phyloP scores from a whole-genome alignment of 2,888 invertebrate genomes.

The Darwinula stevensoni region DNA sequence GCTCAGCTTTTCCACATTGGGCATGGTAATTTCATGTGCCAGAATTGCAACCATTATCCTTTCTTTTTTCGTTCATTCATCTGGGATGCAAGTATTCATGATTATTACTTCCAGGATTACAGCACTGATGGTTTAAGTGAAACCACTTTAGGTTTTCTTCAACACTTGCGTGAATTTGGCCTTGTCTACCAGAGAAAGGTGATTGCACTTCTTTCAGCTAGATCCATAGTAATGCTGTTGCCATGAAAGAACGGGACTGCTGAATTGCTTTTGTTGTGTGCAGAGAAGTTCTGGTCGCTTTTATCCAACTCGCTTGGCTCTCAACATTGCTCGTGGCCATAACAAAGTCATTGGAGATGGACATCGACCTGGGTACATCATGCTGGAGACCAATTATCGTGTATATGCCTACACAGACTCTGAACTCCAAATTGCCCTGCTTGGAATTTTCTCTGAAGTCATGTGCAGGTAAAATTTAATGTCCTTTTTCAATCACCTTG shows the following conservation, averaged over 20 bases:
- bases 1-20: slow-evolving; percentile 72
- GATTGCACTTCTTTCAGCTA: slow-evolving; percentile 3
- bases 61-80: too few relatives aligned
- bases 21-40: slow-evolving; percentile 28
- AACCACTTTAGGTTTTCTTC: too few relatives aligned
- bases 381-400: slow-evolving; percentile 85
- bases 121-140: slow-evolving; percentile 81
- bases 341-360: slow-evolving; percentile 7
- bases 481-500: slow-evolving; percentile 6
- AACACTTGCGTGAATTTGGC: slow-evolving; percentile 87
- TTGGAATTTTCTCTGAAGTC: slow-evolving; percentile 74
- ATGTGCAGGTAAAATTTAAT: slow-evolving; percentile 59
- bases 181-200: slow-evolving; percentile 87
- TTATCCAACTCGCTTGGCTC: slow-evolving; percentile 73
- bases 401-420: slow-evolving; percentile 89
- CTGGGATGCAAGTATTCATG: too few relatives aligned
- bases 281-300: slow-evolving; percentile 66
- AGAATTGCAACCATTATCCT: not conserved
- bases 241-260: too few relatives aligned
- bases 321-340: slow-evolving; percentile 40
- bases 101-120: slow-evolving; percentile 68
- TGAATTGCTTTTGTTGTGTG: too few relatives aligned
- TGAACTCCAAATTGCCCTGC: slow-evolving; percentile 59
- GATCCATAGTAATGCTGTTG: too few relatives aligned
- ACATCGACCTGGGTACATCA: slow-evolving; percentile 35